Evolutionary conservation across 2,113 vertebrate genomes (phyloP), one percentile per base, ranked within the genome.

Genomic region (Mustela nigripes): DNA sequence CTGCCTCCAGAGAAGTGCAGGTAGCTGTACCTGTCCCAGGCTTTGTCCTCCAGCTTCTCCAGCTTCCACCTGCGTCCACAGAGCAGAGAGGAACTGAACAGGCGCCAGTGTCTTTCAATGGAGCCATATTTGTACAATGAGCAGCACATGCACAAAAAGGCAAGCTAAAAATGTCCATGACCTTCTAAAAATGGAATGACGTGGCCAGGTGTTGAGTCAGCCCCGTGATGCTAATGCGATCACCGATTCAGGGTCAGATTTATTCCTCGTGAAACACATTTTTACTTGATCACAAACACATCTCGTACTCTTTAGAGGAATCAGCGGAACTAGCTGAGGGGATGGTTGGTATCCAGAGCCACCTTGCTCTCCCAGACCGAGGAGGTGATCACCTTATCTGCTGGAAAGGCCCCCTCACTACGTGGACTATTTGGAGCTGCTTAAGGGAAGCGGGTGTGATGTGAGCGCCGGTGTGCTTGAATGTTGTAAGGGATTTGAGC

Each of bases 101-200:
- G 31, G 24, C 1, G 48, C 65, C 91, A 62, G 24, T 19, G 58
- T 45, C 58, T 92, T 85, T 81, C n/a, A 82, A 24, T 0, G 21
- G 62, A 92, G 80, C 80, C 67, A 0, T 26, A 2, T n/a, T 63
- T 56, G 53, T 58, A n/a, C 76, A 96, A n/a, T 11, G 45, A 94
- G 73, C 62, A 28, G 45, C 53, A 10, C n/a, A 2, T 9, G 19
- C 28, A 28, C 33, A 24, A 16, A 96, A 74, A 94, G n/a, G 15
- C 83, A 33, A 89, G 94, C 92, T 97, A 50, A 88, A 97, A 92
- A 81, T 96, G 88, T 91, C 92, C 71, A 48, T 8, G 10, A 85
- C 80, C 97, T 83, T 94, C 96, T 95, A 28, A 93, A 96, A 67
- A 31, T 5, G 28, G 92, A 39, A 80, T 7, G 21, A 0, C 45